Base-by-base conservation (phyloP, 1,140 invertebrate genomes). In the Lordiphosa collinella region DNA sequence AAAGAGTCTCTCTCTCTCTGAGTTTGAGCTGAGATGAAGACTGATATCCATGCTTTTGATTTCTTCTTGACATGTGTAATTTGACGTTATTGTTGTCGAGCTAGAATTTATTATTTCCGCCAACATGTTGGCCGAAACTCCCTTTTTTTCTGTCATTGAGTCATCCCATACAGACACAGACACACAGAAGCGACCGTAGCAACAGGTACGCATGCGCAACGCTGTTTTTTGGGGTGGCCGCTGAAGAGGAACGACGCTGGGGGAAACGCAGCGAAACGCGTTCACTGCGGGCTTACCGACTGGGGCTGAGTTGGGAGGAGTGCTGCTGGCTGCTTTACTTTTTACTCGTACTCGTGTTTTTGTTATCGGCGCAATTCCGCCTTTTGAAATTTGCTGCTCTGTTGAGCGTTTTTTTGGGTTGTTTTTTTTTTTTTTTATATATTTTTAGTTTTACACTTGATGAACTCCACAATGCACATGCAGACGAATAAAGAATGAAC, bases 71-170 rank as follows among this genome's bases (percentile, higher is more conserved):
- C 57, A 55, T 43, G 31, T 65, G 50, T 50, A 53, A 63, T 49
- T 63, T 53, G 50, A 22, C 40, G 50, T 66, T 51, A 61, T 61
- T 50, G 48, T 48, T 68, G 65, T 43, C 60, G 60, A 65, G 66
- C 66, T 70, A 70, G 66, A 70, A 70, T 70, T 70, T 70, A 70
- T 70, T 70, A 70, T 70, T 70, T 70, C 66, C 66, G 66, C 66
- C 66, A 70, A 66, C 61, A 70, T 65, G 66, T 66, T 67, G 63
- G 46, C 55, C 58, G 58, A 62, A 44, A 46, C 31, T 44, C 41
- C 41, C 22, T 44, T 44, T 44, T 13, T 29, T 29, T 25, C 25
- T 5, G 6, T 12, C 36, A 13, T 37, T 37, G 8, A 18, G 8
- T 40, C 18, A 16, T 40, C 35, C 41, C 53, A 11, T 35, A 40